Conservation (phyloP, 1,140 invertebrate genomes). For the Pseudomyrmex pallidus region DNA sequence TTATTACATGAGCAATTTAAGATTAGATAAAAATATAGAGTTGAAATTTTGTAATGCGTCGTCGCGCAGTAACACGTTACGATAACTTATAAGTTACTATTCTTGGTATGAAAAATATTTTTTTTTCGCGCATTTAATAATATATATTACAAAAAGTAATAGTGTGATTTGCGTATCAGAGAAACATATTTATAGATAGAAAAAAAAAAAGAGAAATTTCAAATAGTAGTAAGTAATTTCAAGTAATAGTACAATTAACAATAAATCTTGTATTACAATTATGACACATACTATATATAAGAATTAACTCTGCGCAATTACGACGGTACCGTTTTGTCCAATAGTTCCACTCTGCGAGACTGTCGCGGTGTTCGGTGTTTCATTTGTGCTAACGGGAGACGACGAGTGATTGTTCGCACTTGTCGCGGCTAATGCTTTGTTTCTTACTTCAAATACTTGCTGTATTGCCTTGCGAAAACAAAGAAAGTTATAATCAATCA, state of each 20-base stretch:
- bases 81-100: conserved; percentile 27
- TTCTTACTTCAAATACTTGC: conserved; percentile 94
- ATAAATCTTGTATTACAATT: background rate
- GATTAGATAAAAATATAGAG: conserved; percentile 48
- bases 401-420: conserved; percentile 80
- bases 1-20: conserved; percentile 22
- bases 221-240: background rate
- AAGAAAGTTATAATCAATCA: conserved; percentile 98
- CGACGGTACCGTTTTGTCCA: conserved; percentile 81
- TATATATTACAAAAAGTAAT: conserved; percentile 41
- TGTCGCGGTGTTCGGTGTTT: conserved; percentile 73
- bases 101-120: conserved; percentile 37
- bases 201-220: background rate
- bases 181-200: conserved; percentile 26
- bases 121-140: conserved; percentile 14
- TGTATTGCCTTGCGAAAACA: conserved; percentile 97
- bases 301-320: conserved; percentile 80
- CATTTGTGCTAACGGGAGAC: conserved; percentile 79
- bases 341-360: conserved; percentile 75
- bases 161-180: background rate
- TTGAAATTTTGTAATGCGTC: conserved; percentile 42
- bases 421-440: conserved; percentile 85
- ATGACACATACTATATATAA: background rate
- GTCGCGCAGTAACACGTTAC: conserved; percentile 49
- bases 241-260: conserved; percentile 19